phyloP scores from a whole-genome alignment of 2,797 vertebrate genomes.

The Gobionotothen gibberifrons region DNA sequence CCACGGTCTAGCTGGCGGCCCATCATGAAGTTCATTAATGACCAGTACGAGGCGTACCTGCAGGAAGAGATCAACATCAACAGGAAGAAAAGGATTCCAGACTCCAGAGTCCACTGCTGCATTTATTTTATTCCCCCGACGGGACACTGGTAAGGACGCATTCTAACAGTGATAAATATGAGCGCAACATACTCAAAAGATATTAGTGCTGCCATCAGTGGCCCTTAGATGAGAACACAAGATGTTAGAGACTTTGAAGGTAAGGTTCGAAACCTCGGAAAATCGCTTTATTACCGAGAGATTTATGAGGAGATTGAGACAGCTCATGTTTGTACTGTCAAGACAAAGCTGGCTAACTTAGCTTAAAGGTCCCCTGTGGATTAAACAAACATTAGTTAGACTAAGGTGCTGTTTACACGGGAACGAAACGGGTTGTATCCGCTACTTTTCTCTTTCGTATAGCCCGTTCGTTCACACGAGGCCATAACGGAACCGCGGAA shows the following conservation, averaged over 20 bases:
- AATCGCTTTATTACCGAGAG: background rate
- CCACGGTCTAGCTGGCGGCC: conserved; percentile 89
- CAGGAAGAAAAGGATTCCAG: conserved; percentile 93
- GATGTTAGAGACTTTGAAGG: background rate
- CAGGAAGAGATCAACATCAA: conserved; percentile 95
- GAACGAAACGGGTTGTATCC: no score
- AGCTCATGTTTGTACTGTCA: background rate
- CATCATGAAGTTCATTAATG: conserved; percentile 96
- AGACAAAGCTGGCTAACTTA: background rate
- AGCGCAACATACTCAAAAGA: background rate
- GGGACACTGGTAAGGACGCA: conserved; percentile 89
- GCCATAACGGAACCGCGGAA: no score
- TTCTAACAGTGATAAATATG: background rate
- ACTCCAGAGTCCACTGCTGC: conserved; percentile 95
- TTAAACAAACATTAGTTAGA: background rate
- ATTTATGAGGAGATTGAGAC: background rate
- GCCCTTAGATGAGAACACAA: background rate
- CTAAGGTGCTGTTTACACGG: background rate
- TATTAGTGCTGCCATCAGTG: background rate
- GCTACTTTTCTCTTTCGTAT: no score
- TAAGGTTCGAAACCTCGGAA: background rate
- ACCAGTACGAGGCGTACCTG: conserved; percentile 95
- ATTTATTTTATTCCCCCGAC: conserved; percentile 97
- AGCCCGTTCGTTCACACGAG: no score
- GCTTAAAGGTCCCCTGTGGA: background rate